Base-by-base conservation (phyloP, 2,888 invertebrate genomes). In the Tortrix viridana region DNA sequence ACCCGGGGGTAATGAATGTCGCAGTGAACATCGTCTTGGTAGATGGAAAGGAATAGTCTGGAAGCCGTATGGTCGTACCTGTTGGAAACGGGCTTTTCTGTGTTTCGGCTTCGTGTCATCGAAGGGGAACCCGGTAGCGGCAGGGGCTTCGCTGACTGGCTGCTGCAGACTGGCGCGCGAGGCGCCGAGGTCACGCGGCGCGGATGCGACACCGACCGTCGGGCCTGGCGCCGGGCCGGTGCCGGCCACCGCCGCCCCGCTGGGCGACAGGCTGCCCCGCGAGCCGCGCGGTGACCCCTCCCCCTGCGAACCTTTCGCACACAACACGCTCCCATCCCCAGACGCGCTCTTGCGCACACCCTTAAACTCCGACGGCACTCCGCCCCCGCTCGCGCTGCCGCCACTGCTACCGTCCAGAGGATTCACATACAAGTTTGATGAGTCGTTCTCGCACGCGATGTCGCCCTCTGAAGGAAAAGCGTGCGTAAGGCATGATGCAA, bases 401-500 rank as follows among this genome's bases (percentile, higher is more conserved):
- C 88, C 93, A 79, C 91, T 86, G 88, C 89, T 90, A 89, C 95
- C 95, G 80, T 96, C 96, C 92, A 97, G 87, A 65, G 97, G 97
- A 92, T 97, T 97, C 84, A 97, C 96, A 90, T 97, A 97, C 81
- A 97, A 93, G 93, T 97, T 97, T 86, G 96, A 96, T 86, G 95
- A 95, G 86, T 95, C 95, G 80, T 90, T 92, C 82, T 94, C 94
- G 84, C 93, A 93, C 74, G 95, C 94, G 81, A 95, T 93, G 92
- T 95, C 95, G 84, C 94, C 95, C 93, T 97, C 96, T 78, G 97
- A 97, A 89, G 96, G 95, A 93, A 96, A 97, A 81, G 97, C 97
- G 93, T 98, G 98, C 81, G 98, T 98, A 93, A 97, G 96, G 93
- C 98, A 98, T 92, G 97, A 98, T 88, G 97, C 97, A 92, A 97